Conservation (phyloP, 2,888 invertebrate species). For the Drosophila dives region DNA sequence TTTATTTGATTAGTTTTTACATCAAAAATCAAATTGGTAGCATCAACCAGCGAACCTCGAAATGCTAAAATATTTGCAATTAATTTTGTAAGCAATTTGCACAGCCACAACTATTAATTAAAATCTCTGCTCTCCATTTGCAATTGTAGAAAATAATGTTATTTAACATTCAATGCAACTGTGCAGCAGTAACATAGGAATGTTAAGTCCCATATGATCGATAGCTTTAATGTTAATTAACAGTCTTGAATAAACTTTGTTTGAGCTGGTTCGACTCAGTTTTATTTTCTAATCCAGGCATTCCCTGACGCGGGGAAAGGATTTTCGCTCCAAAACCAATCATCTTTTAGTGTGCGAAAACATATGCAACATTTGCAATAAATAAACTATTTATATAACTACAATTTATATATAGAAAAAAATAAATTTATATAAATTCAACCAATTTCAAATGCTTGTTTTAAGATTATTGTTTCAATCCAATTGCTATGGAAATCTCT, state of each 20-base stretch:
- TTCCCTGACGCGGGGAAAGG: no score
- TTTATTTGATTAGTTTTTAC: slow-evolving; percentile 59
- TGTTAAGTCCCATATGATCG: no score
- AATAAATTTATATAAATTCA: neutral
- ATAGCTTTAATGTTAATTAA: no score
- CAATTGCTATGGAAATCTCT: neutral
- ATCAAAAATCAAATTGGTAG: slow-evolving; percentile 41
- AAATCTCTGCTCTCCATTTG: neutral
- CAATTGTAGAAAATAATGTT: no score
- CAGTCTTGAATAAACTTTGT: no score
- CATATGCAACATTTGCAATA: neutral
- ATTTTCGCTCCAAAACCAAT: no score
- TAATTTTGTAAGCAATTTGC: neutral
- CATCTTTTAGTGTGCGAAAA: neutral
- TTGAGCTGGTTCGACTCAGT: no score
- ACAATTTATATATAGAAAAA: neutral
- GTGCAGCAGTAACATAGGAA: no score
- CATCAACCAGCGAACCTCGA: neutral
- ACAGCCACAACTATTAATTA: neutral
- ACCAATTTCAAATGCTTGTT: neutral
- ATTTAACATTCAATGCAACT: no score
- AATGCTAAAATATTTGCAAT: neutral
- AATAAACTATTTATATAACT: neutral
- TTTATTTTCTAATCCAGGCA: no score
- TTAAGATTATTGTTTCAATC: neutral